Percentiles rank a stretch among this genome's conserved stretches.
Evolutionary conservation across 2,888 invertebrate species (phyloP).

Genomic region (Phlogophora meticulosa): DNA sequence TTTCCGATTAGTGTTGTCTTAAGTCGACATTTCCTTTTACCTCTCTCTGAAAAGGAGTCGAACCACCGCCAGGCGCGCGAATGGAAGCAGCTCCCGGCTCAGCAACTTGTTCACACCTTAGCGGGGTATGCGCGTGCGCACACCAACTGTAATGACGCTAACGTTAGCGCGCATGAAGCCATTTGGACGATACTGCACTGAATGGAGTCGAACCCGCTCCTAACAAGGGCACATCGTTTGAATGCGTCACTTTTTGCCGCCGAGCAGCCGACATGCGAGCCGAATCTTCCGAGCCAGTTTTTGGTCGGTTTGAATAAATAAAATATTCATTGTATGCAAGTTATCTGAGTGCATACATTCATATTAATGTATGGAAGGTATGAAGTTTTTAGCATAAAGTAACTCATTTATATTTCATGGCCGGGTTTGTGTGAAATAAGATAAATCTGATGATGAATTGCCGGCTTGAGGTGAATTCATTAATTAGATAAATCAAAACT

Average conservation of each 20-base stretch:
- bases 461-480: constrained; percentile 20
- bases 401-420: constrained; percentile 58
- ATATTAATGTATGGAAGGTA: constrained; percentile 64
- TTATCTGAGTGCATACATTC: constrained; percentile 64
- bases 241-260: constrained; percentile 77
- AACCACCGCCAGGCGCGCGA: constrained; percentile 1
- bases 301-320: constrained; percentile 82
- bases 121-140: constrained; percentile 35
- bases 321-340: constrained; percentile 83
- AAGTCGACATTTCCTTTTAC: constrained; percentile 1
- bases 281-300: constrained; percentile 72
- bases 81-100: constrained; percentile 26
- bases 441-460: constrained; percentile 28
- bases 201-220: constrained; percentile 53
- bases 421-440: constrained; percentile 20
- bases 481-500: constrained; percentile 20
- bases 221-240: constrained; percentile 74
- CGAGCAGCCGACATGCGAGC: constrained; percentile 37
- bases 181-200: constrained; percentile 53
- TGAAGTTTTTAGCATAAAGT: constrained; percentile 62
- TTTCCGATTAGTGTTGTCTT: neutral
- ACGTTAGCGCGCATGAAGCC: constrained; percentile 59
- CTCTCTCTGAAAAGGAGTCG: constrained; percentile 1
- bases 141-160: constrained; percentile 53
- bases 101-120: constrained; percentile 39